A percentile compares a stretch with the other conserved stretches of the same genome.
These are phyloP conservation scores for Astyanax mexicanus DNA, from an alignment of 2,797 vertebrate genomes.

Conservation along the genomic window DNA sequence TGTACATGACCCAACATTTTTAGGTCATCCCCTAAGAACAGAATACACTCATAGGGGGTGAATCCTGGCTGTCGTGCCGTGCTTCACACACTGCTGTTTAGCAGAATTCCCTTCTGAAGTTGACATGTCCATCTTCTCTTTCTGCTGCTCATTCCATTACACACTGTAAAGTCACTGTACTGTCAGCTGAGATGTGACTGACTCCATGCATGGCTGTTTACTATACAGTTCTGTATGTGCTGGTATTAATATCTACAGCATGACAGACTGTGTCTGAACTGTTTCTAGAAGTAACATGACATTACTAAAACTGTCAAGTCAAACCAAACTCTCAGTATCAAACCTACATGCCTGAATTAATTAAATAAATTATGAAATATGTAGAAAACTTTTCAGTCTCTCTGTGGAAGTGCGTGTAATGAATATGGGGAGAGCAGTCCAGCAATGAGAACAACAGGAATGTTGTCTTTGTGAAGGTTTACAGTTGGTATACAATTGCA, in stretches of 20 bases:
- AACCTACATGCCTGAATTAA: too few relatives aligned
- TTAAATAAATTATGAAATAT: too few relatives aligned
- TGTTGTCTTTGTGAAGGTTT: too few relatives aligned
- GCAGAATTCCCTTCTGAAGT: slow-evolving; percentile 34
- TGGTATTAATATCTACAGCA: slow-evolving; percentile 10
- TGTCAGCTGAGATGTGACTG: slow-evolving; percentile 38
- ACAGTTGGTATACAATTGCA: too few relatives aligned
- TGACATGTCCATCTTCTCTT: slow-evolving; percentile 28
- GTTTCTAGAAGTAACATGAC: background rate
- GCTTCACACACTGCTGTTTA: background rate
- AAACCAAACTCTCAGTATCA: background rate
- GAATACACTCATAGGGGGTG: slow-evolving; percentile 1
- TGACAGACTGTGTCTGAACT: too few relatives aligned
- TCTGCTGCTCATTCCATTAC: slow-evolving; percentile 38
- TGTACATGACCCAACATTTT: slow-evolving; percentile 38
- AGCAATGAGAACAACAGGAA: too few relatives aligned
- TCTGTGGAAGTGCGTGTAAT: too few relatives aligned
- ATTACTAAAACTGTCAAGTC: background rate
- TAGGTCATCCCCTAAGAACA: slow-evolving; percentile 39
- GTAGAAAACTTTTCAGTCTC: too few relatives aligned
- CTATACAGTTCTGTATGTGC: slow-evolving; percentile 19
- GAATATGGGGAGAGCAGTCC: too few relatives aligned
- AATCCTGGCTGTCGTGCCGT: slow-evolving; percentile 22
- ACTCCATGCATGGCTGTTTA: slow-evolving; percentile 11
- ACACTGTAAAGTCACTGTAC: slow-evolving; percentile 5